Base-by-base conservation (phyloP, 2,113 vertebrate species). In the Turnix velox region DNA sequence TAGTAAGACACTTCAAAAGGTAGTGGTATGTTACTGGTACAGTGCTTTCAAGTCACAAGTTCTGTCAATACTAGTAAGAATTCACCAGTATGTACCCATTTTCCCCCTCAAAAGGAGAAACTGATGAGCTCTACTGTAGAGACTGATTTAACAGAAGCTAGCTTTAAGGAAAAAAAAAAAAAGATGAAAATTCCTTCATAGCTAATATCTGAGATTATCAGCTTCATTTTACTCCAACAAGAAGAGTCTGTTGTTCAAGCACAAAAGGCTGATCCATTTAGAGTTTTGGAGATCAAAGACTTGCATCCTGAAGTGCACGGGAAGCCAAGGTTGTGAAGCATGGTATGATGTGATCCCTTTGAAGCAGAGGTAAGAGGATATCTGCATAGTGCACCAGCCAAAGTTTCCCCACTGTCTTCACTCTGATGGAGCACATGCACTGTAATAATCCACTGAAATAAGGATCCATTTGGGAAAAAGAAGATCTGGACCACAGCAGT, bases 361-460 rank as follows among this genome's bases (percentile, higher is more conserved):
- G 78, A 80, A 87, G 82, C 30, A 87, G 20, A 67, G 33, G 24
- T 62, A 82, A 91, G 40, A 62, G 3, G 18, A 4, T 87, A 59
- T n/a, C 59, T 1, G 0, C 31, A 48, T 0, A 14, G 39, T 31
- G 20, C 40, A 82, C 54, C 84, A 90, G 57, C 39, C 83, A 61
- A 88, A 57, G 74, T 62, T 49, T 90, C 93, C 54, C 58, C 75
- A 2, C 14, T 30, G 77, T 82, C 58, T 91, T 91, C 76, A 43
- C 8, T 65, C 43, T 2, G 2, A 54, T 15, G 37, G 33, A 92
- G 30, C 13, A 55, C 0, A 6, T 17, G 48, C 23, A 17, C n/a
- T 33, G 25, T 14, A 88, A 91, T 48, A 75, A 93, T 93, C 73
- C 88, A 90, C 7, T 37, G 67, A 85, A 94, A 89, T n/a, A 75